Evolutionary conservation across 2,888 invertebrate genomes (phyloP), one percentile per base, ranked within the genome.

Genomic region (Petrolisthes cinctipes): DNA sequence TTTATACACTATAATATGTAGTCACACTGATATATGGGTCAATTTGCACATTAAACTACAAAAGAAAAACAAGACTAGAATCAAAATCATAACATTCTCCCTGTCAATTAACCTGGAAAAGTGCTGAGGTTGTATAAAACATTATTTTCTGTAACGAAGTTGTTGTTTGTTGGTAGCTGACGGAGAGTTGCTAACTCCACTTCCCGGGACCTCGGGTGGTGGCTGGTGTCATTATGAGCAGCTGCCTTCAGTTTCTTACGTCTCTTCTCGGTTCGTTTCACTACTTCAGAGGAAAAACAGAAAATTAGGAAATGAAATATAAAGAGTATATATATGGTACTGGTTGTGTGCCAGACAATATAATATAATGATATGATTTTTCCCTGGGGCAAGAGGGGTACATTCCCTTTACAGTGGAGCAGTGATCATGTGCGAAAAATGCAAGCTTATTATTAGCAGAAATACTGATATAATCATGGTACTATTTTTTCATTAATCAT

Each of bases 111-210:
- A 90, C 90, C 90, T 54, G 88, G 86, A 37, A 89, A 90, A 57
- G 83, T 86, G 4, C 82, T 89, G 57, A 93, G 92, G 79, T 95
- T 96, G 92, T 98, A 98, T 5, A 98, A 94, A 82, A 97, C 95
- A 92, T 98, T 97, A 20, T 95, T 95, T 88, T 96, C 96, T 92
- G 97, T 97, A 81, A 97, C 95, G 90, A 96, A 96, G 91, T 95
- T 95, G 20, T 95, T 94, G 86, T 94, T 93, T 53, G 94, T 93
- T 0, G 98, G 97, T 51, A 98, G 94, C 92, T 97, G 96, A 88
- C 97, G 94, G 85, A 98, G 93, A 0, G 96, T 97, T 0, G 97
- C 97, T 83, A 98, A 93, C 92, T 98, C 98, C 0, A 96, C 95
- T 92, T 97, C 97, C 5, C 92, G 91, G 81, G 66, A 91, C 84